Evolutionary conservation across 2,797 vertebrate species (phyloP), one percentile per base, ranked within the genome.

Genomic region (Yasuhikotakia modesta): DNA sequence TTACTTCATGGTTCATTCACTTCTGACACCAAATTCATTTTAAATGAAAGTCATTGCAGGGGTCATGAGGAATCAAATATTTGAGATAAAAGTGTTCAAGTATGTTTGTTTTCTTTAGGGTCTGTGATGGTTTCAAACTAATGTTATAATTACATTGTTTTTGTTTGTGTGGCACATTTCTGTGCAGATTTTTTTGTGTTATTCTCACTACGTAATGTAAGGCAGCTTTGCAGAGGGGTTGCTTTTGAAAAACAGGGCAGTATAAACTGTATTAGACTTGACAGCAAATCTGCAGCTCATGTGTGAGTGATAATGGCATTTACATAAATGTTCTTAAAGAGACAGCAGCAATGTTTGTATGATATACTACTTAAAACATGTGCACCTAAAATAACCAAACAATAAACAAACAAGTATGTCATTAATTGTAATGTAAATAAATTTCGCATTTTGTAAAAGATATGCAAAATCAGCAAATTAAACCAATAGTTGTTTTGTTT

Each of bases 401-500:
- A n/a, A n/a, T 1, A 39, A 39, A 39, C 35, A 39, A 8, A 39
- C 35, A 39, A 39, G 35, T 39, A 39, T 39, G 35, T 39, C 10
- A 39, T 39, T 39, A 7, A n/a, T n/a, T n/a, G n/a, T n/a, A n/a
- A n/a, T n/a, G n/a, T n/a, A n/a, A n/a, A n/a, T n/a, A n/a, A n/a
- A n/a, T n/a, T n/a, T n/a, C n/a, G n/a, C n/a, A n/a, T n/a, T n/a
- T n/a, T n/a, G n/a, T n/a, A 27, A 43, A 58, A 27, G 14, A 30
- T 27, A 32, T n/a, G 16, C 16, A 61, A n/a, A n/a, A n/a, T n/a
- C n/a, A n/a, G n/a, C n/a, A n/a, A 53, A 60, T 30, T 19, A 60
- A 61, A 50, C 6, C 58, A 63, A 7, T 63, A 32, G 30, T 63
- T 73, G 63, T 3, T 61, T 12, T 10, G 32, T 73, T 63, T 73